These are phyloP conservation scores for Phorcus lineatus DNA, from an alignment of 2,888 invertebrate genomes.

Conservation along the genomic window DNA sequence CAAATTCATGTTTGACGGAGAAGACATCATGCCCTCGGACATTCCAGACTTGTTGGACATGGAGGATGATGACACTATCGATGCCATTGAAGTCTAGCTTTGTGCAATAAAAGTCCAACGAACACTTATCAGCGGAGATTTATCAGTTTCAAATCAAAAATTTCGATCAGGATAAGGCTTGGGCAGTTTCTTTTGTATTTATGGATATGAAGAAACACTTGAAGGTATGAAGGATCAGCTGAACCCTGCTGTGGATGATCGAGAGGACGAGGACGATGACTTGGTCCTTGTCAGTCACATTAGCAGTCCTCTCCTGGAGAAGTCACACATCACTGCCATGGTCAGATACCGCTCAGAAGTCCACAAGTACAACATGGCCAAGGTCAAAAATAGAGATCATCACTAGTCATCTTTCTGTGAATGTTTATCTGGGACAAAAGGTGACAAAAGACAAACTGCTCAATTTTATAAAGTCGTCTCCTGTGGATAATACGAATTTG, in stretches of 20 bases:
- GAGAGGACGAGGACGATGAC: background rate
- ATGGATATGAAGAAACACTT: no score
- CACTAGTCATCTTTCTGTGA: no score
- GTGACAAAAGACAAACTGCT: no score
- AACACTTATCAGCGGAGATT: no score
- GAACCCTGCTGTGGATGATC: background rate
- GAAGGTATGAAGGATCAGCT: conserved; percentile 3
- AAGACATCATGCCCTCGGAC: conserved; percentile 4
- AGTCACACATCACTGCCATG: background rate
- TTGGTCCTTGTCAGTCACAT: background rate
- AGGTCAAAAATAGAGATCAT: no score
- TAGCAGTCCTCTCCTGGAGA: background rate
- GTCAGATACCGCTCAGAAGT: background rate
- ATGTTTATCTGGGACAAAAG: no score
- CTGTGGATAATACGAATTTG: no score
- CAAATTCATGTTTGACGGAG: conserved; percentile 23
- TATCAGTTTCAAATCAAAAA: no score
- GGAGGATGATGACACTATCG: conserved; percentile 16
- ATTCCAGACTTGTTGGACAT: conserved; percentile 3
- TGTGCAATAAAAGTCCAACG: background rate
- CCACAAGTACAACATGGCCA: conserved; percentile 7
- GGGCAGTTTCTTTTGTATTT: no score
- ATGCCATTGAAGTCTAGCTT: background rate
- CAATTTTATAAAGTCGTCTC: no score
- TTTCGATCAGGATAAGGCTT: no score